These are phyloP conservation scores for Magallana gigas DNA, from an alignment of 1,140 invertebrate species.

Conservation along the genomic window DNA sequence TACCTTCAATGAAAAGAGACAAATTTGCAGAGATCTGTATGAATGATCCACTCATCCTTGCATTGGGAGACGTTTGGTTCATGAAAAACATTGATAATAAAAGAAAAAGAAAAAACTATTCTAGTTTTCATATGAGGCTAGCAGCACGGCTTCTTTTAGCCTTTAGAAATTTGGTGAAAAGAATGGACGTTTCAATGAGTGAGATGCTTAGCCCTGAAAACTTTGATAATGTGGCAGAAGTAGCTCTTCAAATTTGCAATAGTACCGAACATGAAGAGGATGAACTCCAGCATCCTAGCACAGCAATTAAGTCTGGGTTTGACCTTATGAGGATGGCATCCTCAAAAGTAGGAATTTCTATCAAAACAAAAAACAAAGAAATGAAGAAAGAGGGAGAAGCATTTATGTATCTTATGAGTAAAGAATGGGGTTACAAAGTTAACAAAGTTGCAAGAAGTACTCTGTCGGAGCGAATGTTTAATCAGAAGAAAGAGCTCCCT, in stretches of 20 bases:
- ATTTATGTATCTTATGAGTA: constrained; percentile 9
- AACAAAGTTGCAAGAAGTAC: constrained; percentile 37
- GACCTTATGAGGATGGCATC: constrained; percentile 39
- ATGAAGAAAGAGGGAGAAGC: constrained; percentile 33
- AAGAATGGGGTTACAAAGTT: constrained; percentile 17
- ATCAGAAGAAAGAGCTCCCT: background rate
- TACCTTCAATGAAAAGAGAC: constrained; percentile 38
- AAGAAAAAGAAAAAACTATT: background rate
- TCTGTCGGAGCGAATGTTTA: constrained; percentile 8
- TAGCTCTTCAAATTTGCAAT: constrained; percentile 19
- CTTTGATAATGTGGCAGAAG: background rate
- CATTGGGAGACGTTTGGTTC: constrained; percentile 46
- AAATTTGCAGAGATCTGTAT: constrained; percentile 25
- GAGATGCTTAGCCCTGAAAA: background rate
- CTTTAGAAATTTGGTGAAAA: constrained; percentile 13
- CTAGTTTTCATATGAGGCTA: constrained; percentile 39
- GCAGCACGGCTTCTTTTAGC: constrained; percentile 17
- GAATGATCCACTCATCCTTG: constrained; percentile 27
- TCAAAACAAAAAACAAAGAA: background rate
- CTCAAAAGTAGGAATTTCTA: constrained; percentile 21
- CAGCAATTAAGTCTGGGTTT: background rate
- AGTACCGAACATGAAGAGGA: background rate
- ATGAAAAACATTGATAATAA: constrained; percentile 48
- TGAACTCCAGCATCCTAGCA: constrained; percentile 40
- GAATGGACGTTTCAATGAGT: background rate